phyloP scores from a whole-genome alignment of 2,113 vertebrate genomes.

The Chlorodrepanis virens region DNA sequence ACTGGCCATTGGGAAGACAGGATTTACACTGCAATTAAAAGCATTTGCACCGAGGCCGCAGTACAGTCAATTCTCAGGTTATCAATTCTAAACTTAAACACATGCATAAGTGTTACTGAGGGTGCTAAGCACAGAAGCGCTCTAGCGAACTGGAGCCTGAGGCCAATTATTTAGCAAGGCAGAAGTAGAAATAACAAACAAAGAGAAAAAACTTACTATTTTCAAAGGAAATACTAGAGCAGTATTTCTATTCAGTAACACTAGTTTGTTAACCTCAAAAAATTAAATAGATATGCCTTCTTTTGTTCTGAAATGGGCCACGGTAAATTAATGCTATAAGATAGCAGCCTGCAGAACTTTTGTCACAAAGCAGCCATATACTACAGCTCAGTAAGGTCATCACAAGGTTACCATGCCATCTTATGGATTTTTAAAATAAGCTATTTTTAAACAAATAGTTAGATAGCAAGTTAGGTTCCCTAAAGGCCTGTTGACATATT shows the following conservation, averaged over 20 bases:
- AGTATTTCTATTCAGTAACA: neutral
- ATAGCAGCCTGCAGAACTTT: neutral
- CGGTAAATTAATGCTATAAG: neutral
- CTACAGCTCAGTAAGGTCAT: neutral
- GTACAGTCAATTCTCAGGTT: neutral
- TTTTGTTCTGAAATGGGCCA: neutral
- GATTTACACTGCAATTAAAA: neutral
- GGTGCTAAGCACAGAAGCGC: neutral
- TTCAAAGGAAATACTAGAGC: neutral
- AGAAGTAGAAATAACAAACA: neutral
- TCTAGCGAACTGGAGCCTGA: neutral
- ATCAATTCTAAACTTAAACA: neutral
- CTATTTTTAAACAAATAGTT: neutral
- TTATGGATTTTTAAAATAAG: neutral
- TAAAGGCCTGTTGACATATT: neutral
- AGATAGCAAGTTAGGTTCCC: neutral
- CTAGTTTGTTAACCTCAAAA: neutral
- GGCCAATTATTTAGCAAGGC: neutral
- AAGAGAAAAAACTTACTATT: neutral
- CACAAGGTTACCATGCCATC: neutral
- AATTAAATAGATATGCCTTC: neutral
- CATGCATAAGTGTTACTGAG: neutral
- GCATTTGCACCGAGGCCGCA: neutral
- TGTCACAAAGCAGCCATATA: neutral
- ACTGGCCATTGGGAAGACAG: constrained; percentile 2